These are phyloP conservation scores for Hiodon alosoides DNA, from an alignment of 2,113 vertebrate genomes.

Conservation along the genomic window DNA sequence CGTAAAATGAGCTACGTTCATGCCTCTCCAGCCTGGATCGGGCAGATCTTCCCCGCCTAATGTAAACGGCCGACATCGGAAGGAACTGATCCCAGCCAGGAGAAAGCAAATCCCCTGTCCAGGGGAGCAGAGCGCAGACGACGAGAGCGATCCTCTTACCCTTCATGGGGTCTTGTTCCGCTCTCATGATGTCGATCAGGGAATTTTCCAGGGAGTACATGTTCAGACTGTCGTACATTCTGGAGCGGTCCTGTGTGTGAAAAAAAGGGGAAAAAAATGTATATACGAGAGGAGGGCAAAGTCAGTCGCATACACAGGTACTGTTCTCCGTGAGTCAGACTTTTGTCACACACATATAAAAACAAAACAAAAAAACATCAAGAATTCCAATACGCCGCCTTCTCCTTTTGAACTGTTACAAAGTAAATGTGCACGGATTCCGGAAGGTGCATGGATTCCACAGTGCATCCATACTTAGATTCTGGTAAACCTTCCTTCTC, in stretches of 20 bases:
- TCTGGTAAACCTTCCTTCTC: too few relatives aligned
- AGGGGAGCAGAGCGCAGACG: too few relatives aligned
- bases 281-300: neutral
- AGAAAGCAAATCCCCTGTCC: too few relatives aligned
- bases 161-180: conserved; percentile 95
- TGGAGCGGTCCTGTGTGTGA: conserved; percentile 60
- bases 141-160: conserved; percentile 58
- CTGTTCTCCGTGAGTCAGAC: neutral
- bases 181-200: conserved; percentile 97
- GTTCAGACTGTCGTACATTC: conserved; percentile 97
- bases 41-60: too few relatives aligned
- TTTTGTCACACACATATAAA: too few relatives aligned
- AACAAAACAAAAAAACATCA: too few relatives aligned
- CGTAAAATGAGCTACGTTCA: too few relatives aligned
- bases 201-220: conserved; percentile 98
- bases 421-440: neutral
- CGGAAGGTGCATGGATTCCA: neutral
- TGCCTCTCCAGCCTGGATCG: too few relatives aligned
- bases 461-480: neutral
- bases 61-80: too few relatives aligned
- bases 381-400: too few relatives aligned
- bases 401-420: too few relatives aligned
- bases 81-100: too few relatives aligned
- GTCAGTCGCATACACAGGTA: conserved; percentile 2
- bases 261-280: neutral